Evolutionary conservation across 2,797 vertebrate genomes (phyloP).

Genomic region (Lagodon rhomboides): DNA sequence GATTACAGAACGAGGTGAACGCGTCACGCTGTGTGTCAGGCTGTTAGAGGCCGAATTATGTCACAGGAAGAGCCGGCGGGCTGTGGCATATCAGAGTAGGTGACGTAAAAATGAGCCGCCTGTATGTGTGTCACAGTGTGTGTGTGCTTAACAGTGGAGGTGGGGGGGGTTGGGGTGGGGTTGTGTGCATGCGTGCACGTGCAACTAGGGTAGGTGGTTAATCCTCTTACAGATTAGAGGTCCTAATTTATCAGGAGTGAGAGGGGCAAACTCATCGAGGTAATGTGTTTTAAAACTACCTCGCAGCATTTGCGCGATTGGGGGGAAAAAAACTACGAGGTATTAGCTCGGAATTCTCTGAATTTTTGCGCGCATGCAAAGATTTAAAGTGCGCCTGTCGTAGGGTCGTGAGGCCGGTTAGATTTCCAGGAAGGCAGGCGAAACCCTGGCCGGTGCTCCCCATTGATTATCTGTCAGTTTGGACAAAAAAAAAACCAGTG

Average conservation of each 20-base stretch:
- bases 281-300: constrained; percentile 65
- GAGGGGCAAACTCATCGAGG: constrained; percentile 66
- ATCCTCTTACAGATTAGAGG: constrained; percentile 88
- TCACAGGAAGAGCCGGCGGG: constrained; percentile 33
- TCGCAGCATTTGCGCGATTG: constrained; percentile 14
- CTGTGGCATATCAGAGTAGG: constrained; percentile 35
- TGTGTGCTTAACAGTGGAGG: constrained; percentile 33
- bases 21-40: neutral
- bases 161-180: constrained; percentile 47
- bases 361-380: neutral
- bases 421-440: constrained; percentile 1
- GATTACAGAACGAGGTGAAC: neutral
- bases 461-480: constrained; percentile 2
- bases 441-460: neutral
- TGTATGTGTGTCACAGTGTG: constrained; percentile 46
- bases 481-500: neutral
- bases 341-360: neutral
- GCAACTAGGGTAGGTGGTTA: constrained; percentile 77
- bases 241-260: constrained; percentile 87
- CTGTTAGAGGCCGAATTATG: constrained; percentile 24
- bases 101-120: constrained; percentile 47
- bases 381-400: neutral
- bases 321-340: neutral
- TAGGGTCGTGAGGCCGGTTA: neutral
- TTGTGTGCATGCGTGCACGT: constrained; percentile 57